Evolutionary conservation across 2,797 vertebrate species (phyloP).

Genomic region (Sebastes cheni): DNA sequence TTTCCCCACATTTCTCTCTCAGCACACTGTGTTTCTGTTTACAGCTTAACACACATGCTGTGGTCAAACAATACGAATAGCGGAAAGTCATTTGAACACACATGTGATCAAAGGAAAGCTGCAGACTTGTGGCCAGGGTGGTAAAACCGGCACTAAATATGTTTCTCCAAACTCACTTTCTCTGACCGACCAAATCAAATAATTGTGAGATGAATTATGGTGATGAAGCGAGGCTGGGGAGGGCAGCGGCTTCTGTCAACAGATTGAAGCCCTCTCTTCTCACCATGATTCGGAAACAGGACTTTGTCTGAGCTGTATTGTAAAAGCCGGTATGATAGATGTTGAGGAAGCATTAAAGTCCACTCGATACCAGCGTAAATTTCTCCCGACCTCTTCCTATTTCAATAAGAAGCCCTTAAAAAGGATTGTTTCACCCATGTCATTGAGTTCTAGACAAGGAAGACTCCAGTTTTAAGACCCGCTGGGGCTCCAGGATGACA

Average conservation of each 20-base stretch:
- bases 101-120: slow-evolving; percentile 8
- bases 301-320: slow-evolving; percentile 17
- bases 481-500: slow-evolving; percentile 37
- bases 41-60: neutral
- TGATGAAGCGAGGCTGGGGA: neutral
- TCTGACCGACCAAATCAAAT: slow-evolving; percentile 5
- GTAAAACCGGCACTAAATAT: neutral
- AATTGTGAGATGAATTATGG: neutral
- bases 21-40: neutral
- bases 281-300: slow-evolving; percentile 13
- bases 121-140: neutral
- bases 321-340: slow-evolving; percentile 60
- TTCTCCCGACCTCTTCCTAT: slow-evolving; percentile 11
- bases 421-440: slow-evolving; percentile 47
- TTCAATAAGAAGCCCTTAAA: slow-evolving; percentile 41
- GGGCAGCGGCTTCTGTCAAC: slow-evolving; percentile 1
- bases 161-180: neutral
- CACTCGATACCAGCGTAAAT: slow-evolving; percentile 51
- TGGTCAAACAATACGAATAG: slow-evolving; percentile 8
- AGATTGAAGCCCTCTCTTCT: slow-evolving; percentile 41
- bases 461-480: slow-evolving; percentile 44
- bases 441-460: slow-evolving; percentile 1
- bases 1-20: neutral
- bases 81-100: neutral
- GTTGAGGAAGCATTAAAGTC: slow-evolving; percentile 57